Evolutionary conservation across 2,113 vertebrate genomes (phyloP).

Genomic region (Pelmatolapia mariae): DNA sequence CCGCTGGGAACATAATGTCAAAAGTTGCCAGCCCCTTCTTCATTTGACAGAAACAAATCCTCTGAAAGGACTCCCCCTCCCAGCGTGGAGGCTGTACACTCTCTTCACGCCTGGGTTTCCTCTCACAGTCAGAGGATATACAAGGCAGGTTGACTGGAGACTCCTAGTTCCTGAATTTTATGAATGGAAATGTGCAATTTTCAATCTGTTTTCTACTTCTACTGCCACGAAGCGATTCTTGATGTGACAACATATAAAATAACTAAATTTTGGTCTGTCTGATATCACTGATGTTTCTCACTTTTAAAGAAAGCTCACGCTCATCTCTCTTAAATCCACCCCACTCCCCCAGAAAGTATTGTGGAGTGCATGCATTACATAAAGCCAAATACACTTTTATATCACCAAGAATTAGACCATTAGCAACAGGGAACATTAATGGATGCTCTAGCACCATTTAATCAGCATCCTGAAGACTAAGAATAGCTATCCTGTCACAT

Average conservation of each 20-base stretch:
- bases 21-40: slow-evolving; percentile 42
- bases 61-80: slow-evolving; percentile 19
- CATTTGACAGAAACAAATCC: slow-evolving; percentile 56
- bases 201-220: not conserved
- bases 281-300: not conserved
- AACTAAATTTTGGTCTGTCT: not conserved
- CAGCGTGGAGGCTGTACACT: not conserved
- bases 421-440: accelerated
- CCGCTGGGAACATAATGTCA: slow-evolving; percentile 45
- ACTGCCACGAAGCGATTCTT: not conserved
- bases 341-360: not conserved
- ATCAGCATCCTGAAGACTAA: not conserved
- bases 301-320: not conserved
- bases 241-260: not conserved
- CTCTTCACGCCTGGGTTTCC: not conserved
- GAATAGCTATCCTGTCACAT: not conserved
- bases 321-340: not conserved
- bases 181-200: not conserved
- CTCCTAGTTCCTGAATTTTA: not conserved
- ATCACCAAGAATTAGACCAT: accelerated
- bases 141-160: not conserved
- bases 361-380: not conserved
- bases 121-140: not conserved
- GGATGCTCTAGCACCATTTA: accelerated
- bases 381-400: not conserved